These are phyloP conservation scores for Festucalex cinctus DNA, from an alignment of 2,113 vertebrate genomes.

Conservation along the genomic window DNA sequence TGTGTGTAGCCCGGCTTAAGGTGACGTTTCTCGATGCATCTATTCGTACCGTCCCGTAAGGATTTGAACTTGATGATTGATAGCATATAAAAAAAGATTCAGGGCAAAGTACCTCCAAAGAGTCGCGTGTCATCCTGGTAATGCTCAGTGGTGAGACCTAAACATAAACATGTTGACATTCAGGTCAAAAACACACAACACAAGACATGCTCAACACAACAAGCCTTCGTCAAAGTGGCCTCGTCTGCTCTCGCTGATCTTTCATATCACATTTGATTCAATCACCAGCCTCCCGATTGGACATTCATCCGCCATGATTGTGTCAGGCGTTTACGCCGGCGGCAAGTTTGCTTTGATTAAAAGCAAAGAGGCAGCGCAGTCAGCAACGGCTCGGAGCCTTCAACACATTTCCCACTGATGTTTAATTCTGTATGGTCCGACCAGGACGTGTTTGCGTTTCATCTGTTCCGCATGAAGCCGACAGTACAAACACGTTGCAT, in stretches of 20 bases:
- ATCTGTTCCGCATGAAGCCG: constrained; percentile 61
- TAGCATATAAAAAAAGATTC: constrained; percentile 53
- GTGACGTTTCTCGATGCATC: constrained; percentile 7
- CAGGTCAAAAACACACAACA: constrained; percentile 67
- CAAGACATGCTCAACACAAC: constrained; percentile 47
- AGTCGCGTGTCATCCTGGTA: constrained; percentile 78
- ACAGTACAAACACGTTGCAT: constrained; percentile 55
- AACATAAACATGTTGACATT: constrained; percentile 77
- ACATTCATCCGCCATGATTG: constrained; percentile 62
- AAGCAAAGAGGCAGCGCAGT: constrained; percentile 50
- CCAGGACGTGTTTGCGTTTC: constrained; percentile 58
- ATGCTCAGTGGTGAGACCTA: constrained; percentile 79
- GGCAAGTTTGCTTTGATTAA: constrained; percentile 65
- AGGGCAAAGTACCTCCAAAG: constrained; percentile 75
- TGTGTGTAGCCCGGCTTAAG: neutral
- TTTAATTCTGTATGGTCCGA: constrained; percentile 65
- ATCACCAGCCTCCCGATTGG: constrained; percentile 55
- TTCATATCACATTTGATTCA: constrained; percentile 53
- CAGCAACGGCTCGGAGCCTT: constrained; percentile 44
- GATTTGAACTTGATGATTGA: constrained; percentile 31
- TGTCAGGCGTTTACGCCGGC: constrained; percentile 42
- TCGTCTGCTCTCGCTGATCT: constrained; percentile 16
- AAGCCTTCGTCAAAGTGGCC: constrained; percentile 15
- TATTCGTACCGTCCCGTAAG: constrained; percentile 19
- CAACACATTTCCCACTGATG: constrained; percentile 53